A percentile compares a stretch with the other conserved stretches of the same genome.
These are phyloP conservation scores for Trypoxylon attenuatum DNA, from an alignment of 2,888 invertebrate genomes.

Conservation along the genomic window DNA sequence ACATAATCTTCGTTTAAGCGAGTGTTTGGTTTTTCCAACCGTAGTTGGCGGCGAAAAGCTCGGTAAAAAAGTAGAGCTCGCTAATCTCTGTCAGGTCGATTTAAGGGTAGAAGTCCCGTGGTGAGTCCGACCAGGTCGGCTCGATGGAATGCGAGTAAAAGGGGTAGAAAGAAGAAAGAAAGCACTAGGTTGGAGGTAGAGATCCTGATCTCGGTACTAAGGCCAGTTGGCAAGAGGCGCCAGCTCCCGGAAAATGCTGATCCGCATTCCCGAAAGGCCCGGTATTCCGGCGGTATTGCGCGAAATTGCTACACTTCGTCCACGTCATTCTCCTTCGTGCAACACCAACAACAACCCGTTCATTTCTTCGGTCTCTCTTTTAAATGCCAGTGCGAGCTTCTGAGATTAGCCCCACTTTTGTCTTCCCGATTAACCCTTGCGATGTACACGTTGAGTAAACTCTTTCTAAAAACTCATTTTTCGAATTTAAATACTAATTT, in stretches of 20 bases:
- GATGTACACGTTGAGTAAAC: conserved; percentile 1
- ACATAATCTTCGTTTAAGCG: no score
- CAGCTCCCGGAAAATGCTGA: conserved; percentile 70
- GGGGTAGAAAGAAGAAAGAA: conserved; percentile 6
- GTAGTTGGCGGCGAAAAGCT: not conserved
- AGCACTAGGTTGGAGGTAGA: conserved; percentile 11
- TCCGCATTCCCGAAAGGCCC: conserved; percentile 71
- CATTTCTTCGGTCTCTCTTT: conserved; percentile 23
- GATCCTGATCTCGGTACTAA: no score
- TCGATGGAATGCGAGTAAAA: conserved; percentile 2
- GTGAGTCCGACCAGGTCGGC: no score
- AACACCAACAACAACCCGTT: conserved; percentile 42
- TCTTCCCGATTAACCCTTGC: not conserved
- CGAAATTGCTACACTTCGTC: conserved; percentile 73
- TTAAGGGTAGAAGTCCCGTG: not conserved
- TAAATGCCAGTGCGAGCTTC: conserved; percentile 9
- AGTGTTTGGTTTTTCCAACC: no score
- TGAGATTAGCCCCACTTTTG: conserved; percentile 1
- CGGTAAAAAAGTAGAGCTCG: not conserved
- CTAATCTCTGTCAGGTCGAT: not conserved
- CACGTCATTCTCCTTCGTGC: conserved; percentile 67
- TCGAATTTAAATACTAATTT: no score
- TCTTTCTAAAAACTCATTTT: no score
- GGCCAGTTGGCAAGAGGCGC: conserved; percentile 23
- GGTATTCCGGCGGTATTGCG: conserved; percentile 72